Evolutionary conservation across 2,113 vertebrate genomes (phyloP).

Genomic region (Aldabrachelys gigantea): DNA sequence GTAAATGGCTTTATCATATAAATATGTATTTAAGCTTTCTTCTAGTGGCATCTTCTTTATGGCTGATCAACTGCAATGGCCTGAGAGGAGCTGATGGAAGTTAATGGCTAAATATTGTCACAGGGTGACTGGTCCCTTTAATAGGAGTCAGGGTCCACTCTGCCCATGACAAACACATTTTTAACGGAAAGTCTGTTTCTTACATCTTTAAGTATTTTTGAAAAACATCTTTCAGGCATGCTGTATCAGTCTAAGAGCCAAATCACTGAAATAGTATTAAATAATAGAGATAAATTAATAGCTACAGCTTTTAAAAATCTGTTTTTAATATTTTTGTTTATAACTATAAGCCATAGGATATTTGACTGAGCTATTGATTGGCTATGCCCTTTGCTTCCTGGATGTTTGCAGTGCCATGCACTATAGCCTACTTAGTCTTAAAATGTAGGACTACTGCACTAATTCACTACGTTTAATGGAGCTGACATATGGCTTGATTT

Average conservation of each 20-base stretch:
- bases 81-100: background rate
- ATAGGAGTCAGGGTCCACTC: background rate
- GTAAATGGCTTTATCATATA: fast-evolving
- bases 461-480: background rate
- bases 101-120: background rate
- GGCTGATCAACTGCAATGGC: background rate
- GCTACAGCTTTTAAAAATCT: fast-evolving
- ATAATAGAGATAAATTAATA: background rate
- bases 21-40: fast-evolving
- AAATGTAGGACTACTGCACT: background rate
- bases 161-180: background rate
- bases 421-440: background rate
- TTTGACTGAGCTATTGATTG: background rate
- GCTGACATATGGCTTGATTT: slow-evolving; percentile 14
- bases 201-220: background rate
- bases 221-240: background rate
- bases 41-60: background rate
- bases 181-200: background rate
- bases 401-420: background rate
- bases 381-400: background rate
- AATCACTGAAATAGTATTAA: background rate
- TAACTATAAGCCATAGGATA: background rate
- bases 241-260: fast-evolving
- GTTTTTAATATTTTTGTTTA: background rate
- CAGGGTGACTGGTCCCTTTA: background rate